phyloP scores from a whole-genome alignment of 2,797 vertebrate species.

The Leuciscus waleckii region DNA sequence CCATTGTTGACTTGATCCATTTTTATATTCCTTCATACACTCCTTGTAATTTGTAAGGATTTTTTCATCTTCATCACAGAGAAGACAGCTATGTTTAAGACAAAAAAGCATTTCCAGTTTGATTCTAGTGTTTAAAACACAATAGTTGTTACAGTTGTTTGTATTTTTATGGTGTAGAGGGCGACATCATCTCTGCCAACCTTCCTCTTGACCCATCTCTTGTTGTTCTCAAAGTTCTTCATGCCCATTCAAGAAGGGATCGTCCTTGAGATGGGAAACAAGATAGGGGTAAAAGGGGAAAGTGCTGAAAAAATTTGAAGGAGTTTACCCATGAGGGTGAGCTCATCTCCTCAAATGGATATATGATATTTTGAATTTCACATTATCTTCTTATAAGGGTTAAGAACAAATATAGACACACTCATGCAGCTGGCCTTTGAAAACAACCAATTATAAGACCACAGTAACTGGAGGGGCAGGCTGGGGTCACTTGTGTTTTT shows the following conservation, averaged over 20 bases:
- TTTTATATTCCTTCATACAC: background rate
- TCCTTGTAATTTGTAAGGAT: background rate
- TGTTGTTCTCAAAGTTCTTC: background rate
- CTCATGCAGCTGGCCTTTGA: slow-evolving; percentile 65
- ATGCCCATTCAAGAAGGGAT: slow-evolving; percentile 9
- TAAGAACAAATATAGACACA: slow-evolving; percentile 77
- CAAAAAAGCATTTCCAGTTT: background rate
- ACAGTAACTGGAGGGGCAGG: background rate
- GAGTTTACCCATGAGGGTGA: slow-evolving; percentile 68
- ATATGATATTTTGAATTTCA: slow-evolving; percentile 68
- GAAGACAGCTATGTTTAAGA: background rate
- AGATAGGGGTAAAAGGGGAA: slow-evolving; percentile 61
- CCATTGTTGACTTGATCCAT: background rate
- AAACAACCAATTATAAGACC: slow-evolving; percentile 42
- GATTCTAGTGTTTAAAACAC: background rate
- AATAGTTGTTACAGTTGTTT: background rate
- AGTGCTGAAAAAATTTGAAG: slow-evolving; percentile 67
- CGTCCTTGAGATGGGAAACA: slow-evolving; percentile 45
- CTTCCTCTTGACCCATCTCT: background rate
- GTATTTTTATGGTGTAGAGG: background rate
- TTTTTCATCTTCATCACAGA: background rate
- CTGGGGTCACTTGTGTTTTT: background rate
- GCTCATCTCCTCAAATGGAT: slow-evolving; percentile 69
- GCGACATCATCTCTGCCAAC: background rate
- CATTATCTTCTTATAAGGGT: slow-evolving; percentile 74